A percentile compares a stretch with the other conserved stretches of the same genome.
phyloP scores from a whole-genome alignment of 2,888 invertebrate genomes.

The Rotaria macrura region DNA sequence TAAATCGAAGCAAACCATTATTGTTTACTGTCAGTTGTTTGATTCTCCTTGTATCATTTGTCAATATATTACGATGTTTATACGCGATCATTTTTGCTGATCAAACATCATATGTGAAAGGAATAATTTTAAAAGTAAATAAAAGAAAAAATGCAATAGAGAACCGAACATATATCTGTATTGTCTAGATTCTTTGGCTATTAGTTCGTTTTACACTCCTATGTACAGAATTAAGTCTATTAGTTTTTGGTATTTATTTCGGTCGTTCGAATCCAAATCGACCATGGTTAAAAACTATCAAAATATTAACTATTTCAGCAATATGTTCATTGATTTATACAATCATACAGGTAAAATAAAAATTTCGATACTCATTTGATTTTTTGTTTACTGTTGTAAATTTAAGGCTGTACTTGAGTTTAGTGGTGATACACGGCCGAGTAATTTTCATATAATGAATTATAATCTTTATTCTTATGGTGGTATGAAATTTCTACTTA shows the following conservation, averaged over 20 bases:
- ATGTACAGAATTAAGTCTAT: neutral
- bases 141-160: neutral
- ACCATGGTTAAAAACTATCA: neutral
- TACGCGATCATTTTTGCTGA: neutral
- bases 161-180: neutral
- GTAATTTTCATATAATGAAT: neutral
- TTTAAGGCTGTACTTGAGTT: neutral
- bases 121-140: neutral
- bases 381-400: neutral
- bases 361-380: too few species aligned
- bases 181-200: neutral
- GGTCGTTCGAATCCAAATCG: neutral
- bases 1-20: neutral
- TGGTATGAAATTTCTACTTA: constrained; percentile 8
- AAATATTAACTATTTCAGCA: neutral
- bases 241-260: neutral
- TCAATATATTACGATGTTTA: neutral
- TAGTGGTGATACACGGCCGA: neutral
- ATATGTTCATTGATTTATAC: neutral
- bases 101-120: neutral
- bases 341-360: neutral
- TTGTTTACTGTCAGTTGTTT: neutral
- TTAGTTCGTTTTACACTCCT: constrained; percentile 3
- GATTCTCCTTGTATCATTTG: neutral
- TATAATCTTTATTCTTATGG: constrained; percentile 1